Evolutionary conservation across 2,888 invertebrate species (phyloP).

Genomic region (Clusia tigrina): DNA sequence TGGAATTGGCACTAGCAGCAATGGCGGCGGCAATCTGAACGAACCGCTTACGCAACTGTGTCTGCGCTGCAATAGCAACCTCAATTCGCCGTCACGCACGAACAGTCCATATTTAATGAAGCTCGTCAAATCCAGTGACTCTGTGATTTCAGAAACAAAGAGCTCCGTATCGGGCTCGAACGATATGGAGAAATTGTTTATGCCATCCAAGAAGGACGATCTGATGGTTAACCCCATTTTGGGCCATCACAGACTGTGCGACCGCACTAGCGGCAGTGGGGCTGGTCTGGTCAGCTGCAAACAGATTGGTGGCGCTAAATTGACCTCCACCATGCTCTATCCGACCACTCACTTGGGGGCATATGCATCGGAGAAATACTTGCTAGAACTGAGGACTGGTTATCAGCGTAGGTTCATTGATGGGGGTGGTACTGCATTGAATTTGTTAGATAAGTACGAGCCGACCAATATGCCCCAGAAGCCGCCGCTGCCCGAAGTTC

Average conservation of each 20-base stretch:
- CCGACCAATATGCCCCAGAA: not conserved
- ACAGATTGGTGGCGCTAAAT: conserved; percentile 32
- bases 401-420: conserved; percentile 55
- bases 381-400: conserved; percentile 49
- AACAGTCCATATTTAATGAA: conserved; percentile 64
- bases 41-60: conserved; percentile 65
- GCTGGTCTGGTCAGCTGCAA: conserved; percentile 13
- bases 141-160: conserved; percentile 64
- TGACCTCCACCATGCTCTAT: conserved; percentile 46
- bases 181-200: conserved; percentile 61
- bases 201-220: conserved; percentile 63
- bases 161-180: conserved; percentile 64
- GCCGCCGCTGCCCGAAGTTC: not conserved
- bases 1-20: too few species aligned
- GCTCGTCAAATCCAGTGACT: conserved; percentile 64
- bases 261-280: conserved; percentile 53
- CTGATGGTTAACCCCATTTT: conserved; percentile 65
- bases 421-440: conserved; percentile 57
- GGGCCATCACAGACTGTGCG: conserved; percentile 72
- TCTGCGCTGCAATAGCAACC: conserved; percentile 71
- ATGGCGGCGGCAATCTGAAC: conserved; percentile 38
- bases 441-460: conserved; percentile 49
- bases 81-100: conserved; percentile 64
- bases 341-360: conserved; percentile 51
- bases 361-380: conserved; percentile 50